Percentiles rank a stretch among this genome's conserved stretches.
These are phyloP conservation scores for Nemoura dubitans DNA, from an alignment of 2,888 invertebrate genomes.

Conservation along the genomic window DNA sequence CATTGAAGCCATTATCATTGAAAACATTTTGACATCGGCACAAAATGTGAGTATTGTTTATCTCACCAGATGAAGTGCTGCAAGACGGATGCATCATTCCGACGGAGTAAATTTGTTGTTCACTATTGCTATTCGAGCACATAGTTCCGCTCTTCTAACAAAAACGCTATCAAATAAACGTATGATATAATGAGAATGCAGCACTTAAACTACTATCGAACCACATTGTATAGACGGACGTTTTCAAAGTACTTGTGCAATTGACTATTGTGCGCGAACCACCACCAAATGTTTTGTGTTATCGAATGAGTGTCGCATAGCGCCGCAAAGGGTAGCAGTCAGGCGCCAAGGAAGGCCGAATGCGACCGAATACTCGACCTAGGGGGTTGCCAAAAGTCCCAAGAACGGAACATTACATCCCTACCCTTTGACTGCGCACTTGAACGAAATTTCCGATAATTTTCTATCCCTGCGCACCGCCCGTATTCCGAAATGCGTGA, in stretches of 20 bases:
- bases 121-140: conserved; percentile 71
- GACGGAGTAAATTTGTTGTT: conserved; percentile 83
- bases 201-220: neutral
- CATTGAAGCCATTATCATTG: neutral
- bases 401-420: conserved; percentile 7
- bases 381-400: neutral
- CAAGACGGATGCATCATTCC: conserved; percentile 81
- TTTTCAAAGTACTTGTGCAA: neutral
- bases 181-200: neutral
- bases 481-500: conserved; percentile 14
- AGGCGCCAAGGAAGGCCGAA: conserved; percentile 14
- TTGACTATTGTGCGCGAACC: neutral
- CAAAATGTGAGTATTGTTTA: no score
- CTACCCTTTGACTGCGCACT: conserved; percentile 7
- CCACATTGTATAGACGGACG: neutral
- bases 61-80: conserved; percentile 78
- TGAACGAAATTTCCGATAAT: neutral
- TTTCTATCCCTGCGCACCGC: conserved; percentile 18
- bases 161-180: conserved; percentile 15
- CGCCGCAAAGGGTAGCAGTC: conserved; percentile 10
- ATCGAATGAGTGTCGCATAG: conserved; percentile 27
- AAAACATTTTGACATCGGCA: neutral
- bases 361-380: neutral
- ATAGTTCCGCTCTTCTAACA: conserved; percentile 57
- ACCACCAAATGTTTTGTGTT: conserved; percentile 16